Evolutionary conservation across 2,797 vertebrate species (phyloP).

Genomic region (Myiotriccus ornatus): DNA sequence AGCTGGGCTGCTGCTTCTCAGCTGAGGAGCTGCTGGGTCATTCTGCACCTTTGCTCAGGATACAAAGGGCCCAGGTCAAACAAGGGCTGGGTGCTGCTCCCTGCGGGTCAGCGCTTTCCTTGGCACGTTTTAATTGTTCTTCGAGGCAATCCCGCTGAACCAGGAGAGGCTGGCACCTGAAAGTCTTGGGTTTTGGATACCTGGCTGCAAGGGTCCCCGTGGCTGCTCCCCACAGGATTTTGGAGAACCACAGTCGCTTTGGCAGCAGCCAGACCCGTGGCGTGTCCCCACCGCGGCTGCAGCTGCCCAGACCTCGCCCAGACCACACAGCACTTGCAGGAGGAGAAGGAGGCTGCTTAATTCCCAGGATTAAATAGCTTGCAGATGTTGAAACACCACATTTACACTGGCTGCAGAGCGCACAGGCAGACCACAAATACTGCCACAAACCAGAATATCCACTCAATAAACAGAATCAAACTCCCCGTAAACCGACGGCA

Average conservation of each 20-base stretch:
- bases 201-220: not conserved
- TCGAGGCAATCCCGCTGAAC: not conserved
- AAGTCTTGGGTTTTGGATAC: accelerated
- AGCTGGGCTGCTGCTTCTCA: not conserved
- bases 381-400: slow-evolving; percentile 60
- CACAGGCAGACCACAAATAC: slow-evolving; percentile 18
- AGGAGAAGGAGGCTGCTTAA: not conserved
- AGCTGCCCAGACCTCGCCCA: not conserved
- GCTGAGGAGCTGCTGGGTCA: not conserved
- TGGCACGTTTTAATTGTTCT: accelerated
- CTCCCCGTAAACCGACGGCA: not conserved
- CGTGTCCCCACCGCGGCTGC: accelerated
- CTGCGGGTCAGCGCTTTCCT: accelerated
- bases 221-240: not conserved
- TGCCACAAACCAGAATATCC: slow-evolving; percentile 36
- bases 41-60: not conserved
- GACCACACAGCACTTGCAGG: not conserved
- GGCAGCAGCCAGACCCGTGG: not conserved
- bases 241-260: not conserved
- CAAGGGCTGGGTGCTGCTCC: not conserved
- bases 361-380: slow-evolving; percentile 51
- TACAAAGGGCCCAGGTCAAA: not conserved
- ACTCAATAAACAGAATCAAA: not conserved
- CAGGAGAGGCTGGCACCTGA: not conserved
- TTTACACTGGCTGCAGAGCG: not conserved